These are phyloP conservation scores for Mesochorus sp. DNA, from an alignment of 2,888 invertebrate genomes.

Conservation along the genomic window DNA sequence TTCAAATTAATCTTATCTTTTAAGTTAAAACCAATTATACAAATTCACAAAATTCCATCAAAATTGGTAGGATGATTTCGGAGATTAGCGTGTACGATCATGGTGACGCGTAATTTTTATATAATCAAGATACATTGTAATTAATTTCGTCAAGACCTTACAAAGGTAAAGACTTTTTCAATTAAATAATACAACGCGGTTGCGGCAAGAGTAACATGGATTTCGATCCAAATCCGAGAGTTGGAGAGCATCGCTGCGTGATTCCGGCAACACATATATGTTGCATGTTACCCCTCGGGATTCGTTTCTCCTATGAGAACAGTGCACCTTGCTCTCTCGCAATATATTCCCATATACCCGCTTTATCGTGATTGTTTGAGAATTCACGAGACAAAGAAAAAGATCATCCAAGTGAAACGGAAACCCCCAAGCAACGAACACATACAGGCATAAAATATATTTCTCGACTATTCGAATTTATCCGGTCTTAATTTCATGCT, in stretches of 20 bases:
- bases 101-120: too few relatives aligned
- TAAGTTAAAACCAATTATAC: too few relatives aligned
- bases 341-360: not conserved
- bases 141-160: too few relatives aligned
- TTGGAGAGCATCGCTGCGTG: slow-evolving; percentile 35
- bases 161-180: too few relatives aligned
- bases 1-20: too few relatives aligned
- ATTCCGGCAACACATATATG: slow-evolving; percentile 37
- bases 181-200: not conserved
- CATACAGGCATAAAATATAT: not conserved
- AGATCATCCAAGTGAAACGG: not conserved
- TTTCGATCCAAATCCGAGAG: slow-evolving; percentile 12
- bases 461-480: not conserved
- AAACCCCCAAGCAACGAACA: slow-evolving; percentile 7
- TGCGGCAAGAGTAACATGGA: not conserved
- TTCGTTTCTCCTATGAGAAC: slow-evolving; percentile 34
- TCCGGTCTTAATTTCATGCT: not conserved
- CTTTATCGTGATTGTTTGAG: slow-evolving; percentile 17
- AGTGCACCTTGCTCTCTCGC: not conserved
- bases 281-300: slow-evolving; percentile 5
- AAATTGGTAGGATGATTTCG: too few relatives aligned
- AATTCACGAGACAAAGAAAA: slow-evolving; percentile 38
- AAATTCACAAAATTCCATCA: too few relatives aligned
- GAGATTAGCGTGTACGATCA: too few relatives aligned
- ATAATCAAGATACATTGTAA: too few relatives aligned